phyloP scores from a whole-genome alignment of 2,113 vertebrate genomes.

The Nettapus auritus region DNA sequence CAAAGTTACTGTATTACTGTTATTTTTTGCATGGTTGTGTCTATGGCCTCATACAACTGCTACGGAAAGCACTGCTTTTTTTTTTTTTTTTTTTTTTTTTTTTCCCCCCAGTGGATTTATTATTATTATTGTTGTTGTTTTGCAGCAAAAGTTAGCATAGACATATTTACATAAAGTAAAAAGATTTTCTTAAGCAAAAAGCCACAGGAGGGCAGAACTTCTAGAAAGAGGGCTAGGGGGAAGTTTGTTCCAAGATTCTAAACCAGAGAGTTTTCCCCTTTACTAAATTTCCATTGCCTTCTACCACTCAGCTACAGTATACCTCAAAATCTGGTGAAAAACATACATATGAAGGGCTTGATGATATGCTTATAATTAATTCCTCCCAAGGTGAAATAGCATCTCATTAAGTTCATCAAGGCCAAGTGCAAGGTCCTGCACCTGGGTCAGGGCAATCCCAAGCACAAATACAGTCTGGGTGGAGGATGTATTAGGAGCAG shows the following conservation, averaged over 20 bases:
- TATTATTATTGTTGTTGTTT: not conserved
- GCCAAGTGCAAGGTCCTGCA: too few species aligned
- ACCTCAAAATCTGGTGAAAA: not conserved
- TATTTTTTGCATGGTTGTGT: not conserved
- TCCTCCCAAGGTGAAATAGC: not conserved
- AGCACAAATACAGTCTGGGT: too few species aligned
- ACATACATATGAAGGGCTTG: not conserved
- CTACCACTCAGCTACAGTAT: not conserved
- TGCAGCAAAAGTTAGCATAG: not conserved
- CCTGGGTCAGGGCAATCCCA: too few species aligned
- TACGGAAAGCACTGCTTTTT: not conserved
- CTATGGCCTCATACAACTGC: not conserved
- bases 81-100: not conserved
- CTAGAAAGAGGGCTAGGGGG: not conserved
- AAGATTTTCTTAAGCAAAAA: not conserved
- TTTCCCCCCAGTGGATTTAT: not conserved
- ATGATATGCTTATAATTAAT: not conserved
- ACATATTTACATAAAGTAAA: not conserved
- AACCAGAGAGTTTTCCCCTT: not conserved
- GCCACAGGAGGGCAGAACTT: not conserved
- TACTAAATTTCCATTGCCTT: not conserved
- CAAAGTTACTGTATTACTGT: not conserved
- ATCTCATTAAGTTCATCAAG: not conserved
- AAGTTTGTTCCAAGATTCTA: not conserved
- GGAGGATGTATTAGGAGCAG: too few species aligned